These are phyloP conservation scores for Pristis pectinata DNA, from an alignment of 2,797 vertebrate species.

Conservation along the genomic window DNA sequence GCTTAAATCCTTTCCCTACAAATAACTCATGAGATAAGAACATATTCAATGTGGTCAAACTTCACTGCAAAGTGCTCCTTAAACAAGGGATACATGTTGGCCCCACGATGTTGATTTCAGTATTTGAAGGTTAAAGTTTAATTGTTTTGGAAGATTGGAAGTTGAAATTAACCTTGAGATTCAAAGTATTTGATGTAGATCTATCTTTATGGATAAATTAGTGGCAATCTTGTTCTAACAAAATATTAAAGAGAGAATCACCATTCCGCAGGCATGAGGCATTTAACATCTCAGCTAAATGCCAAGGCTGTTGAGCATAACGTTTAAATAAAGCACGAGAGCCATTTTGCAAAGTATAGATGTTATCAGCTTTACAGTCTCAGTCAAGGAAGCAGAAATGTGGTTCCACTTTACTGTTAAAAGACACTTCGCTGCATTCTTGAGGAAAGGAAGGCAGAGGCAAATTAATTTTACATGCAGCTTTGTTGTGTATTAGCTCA, in stretches of 20 bases:
- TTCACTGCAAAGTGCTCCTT: neutral
- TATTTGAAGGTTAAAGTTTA: neutral
- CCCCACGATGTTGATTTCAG: neutral
- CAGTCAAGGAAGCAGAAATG: neutral
- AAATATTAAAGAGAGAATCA: neutral
- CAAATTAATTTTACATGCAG: neutral
- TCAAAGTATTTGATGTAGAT: neutral
- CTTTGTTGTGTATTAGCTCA: neutral
- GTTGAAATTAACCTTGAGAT: neutral
- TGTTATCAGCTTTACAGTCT: neutral
- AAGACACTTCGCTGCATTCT: neutral
- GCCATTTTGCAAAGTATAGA: neutral
- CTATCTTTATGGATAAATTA: neutral
- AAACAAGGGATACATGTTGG: neutral
- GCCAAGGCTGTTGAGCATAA: neutral
- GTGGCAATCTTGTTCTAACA: neutral
- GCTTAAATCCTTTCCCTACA: neutral
- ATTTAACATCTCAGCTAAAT: constrained; percentile 24
- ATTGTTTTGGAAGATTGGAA: neutral
- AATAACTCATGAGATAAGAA: neutral
- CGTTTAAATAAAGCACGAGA: neutral
- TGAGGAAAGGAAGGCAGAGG: neutral
- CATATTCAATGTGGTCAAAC: neutral
- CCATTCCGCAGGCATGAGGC: neutral
- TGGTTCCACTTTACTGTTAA: neutral